Base-by-base conservation (phyloP, 1,140 invertebrate genomes). In the Cecropterus lyciades region DNA sequence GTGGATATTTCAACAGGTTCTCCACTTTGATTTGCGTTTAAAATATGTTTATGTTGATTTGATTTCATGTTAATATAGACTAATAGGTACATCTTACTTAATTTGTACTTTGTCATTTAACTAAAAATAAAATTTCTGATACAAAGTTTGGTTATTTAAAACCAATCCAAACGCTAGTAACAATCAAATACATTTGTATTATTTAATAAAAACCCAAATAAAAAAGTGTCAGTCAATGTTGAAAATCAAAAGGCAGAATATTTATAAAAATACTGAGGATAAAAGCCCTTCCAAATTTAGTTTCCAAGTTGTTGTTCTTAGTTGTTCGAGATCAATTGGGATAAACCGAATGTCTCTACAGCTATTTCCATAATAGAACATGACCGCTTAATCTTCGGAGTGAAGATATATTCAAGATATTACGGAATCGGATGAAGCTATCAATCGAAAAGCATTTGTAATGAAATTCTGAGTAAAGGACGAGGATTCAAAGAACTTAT, bases 1-100 rank as follows among this genome's bases (percentile, higher is more conserved):
- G 60, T 63, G 48, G 13, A 53, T 64, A 64, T 64, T 64, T 64
- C 48, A 64, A 64, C 60, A 53, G 48, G 48, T 51, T 52, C 59
- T 37, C 8, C 11, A 15, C 42, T 63, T 63, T 63, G 59, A 56
- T 43, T 56, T 24, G 14, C 17, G 43, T 37, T 42, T 43, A n/a
- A 11, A 40, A n/a, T n/a, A 40, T 40, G 0, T 9, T 40, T 43
- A 10, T 43, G n/a, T 14, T 43, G 3, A 14, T 43, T 43, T 43
- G 4, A 14, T 43, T 37, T 11, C 1, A 37, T 37, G 33, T 2
- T 3, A n/a, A n/a, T 37, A n/a, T 37, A 0, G 7, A 30, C 33
- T n/a, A 37, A 11, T n/a, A n/a, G n/a, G n/a, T 37, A 37, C 1
- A 37, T 37, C 9, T 37, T n/a, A 3, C 4, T 37, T 37, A 10